Conservation (phyloP, 1,140 invertebrate genomes). For the Aphelinus certus region DNA sequence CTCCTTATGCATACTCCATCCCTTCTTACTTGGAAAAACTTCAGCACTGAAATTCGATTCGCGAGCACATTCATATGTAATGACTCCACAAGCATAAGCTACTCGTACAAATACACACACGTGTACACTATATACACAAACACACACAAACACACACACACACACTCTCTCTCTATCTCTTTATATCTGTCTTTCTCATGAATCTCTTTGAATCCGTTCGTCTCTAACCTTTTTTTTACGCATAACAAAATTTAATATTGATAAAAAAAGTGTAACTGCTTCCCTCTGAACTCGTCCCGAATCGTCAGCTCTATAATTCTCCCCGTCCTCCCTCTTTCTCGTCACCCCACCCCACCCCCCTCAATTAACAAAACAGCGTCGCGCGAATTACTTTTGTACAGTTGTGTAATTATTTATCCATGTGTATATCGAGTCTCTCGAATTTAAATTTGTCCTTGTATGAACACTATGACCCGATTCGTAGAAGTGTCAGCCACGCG, state of each 20-base stretch:
- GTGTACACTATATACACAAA: no score
- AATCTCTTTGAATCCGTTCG: conserved; percentile 20
- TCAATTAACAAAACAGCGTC: conserved; percentile 27
- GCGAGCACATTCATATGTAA: conserved; percentile 3
- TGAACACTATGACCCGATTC: conserved; percentile 52
- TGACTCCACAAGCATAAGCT: neutral
- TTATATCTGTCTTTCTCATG: conserved; percentile 1
- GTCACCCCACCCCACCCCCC: neutral
- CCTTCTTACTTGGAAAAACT: neutral
- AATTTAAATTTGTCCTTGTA: conserved; percentile 55
- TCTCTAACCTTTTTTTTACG: conserved; percentile 11
- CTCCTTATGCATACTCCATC: conserved; percentile 13
- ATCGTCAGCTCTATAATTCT: neutral
- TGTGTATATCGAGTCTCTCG: conserved; percentile 37
- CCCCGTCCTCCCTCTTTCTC: neutral
- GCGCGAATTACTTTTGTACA: conserved; percentile 37
- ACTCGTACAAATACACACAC: neutral
- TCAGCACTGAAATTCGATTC: conserved; percentile 5
- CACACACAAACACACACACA: no score
- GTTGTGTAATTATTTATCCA: conserved; percentile 36
- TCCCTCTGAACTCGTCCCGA: conserved; percentile 17
- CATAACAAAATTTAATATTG: conserved; percentile 8
- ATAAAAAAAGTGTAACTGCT: neutral
- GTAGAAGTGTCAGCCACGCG: conserved; percentile 57
- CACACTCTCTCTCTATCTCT: neutral